Evolutionary conservation across 2,888 invertebrate genomes (phyloP), one percentile per base, ranked within the genome.

Genomic region (Phalangium opilio): DNA sequence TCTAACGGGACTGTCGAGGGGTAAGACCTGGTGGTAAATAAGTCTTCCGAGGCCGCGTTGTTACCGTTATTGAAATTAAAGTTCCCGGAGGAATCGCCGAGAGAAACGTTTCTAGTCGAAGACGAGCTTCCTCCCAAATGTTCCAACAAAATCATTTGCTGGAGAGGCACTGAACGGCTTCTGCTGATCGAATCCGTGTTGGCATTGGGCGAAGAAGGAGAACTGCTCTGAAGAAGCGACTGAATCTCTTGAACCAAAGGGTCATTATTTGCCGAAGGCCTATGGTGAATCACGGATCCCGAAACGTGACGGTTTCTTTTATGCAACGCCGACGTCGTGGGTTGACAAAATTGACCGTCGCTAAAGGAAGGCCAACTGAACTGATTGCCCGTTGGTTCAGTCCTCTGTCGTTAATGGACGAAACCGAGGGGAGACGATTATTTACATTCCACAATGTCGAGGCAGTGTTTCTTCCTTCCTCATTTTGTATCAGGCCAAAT

Each of bases 151-250:
- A 57, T 62, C 62, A 74, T 76, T 52, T 74, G 73, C 59, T 77
- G 76, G 17, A 81, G 65, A 0, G 85, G 85, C 43, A 83, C 85
- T 12, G 84, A 84, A 59, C 83, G 84, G 7, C 84, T 84, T 45
- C 85, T 71, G 21, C 17, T 20, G 10, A 14, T 43, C 8, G 19
- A 15, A 12, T 32, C 39, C 2, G 34, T 20, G 43, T 54, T 50
- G 17, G 15, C n/a, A n/a, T 17, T 20, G 33, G 15, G 21, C n/a
- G 27, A 27, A 17, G 32, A 17, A 27, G 27, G 27, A 27, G 27
- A 27, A 27, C 27, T 8, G 27, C 27, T 27, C 38, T 50, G 49
- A n/a, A 53, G 19, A 3, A 55, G 35, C 18, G 38, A 45, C 19
- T 51, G 51, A 21, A 53, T 43, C 34, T 53, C 55, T 33, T 43